Conservation (phyloP, 2,113 vertebrate genomes). For the Sinocyclocheilus anshuiensis region DNA sequence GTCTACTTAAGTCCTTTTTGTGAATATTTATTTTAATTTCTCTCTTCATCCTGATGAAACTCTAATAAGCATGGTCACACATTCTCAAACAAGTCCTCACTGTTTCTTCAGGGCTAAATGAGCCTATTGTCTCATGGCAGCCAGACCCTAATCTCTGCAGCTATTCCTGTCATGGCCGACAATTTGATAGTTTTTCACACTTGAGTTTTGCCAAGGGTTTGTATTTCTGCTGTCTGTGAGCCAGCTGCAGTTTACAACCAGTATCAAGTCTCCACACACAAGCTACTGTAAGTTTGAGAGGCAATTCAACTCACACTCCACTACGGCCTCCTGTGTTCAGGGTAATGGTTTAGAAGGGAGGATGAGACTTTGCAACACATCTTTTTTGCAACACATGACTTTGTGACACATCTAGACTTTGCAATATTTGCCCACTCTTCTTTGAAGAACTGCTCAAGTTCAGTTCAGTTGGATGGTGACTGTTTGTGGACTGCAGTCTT, state of each 20-base stretch:
- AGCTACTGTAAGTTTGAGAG: background rate
- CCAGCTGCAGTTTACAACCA: constrained; percentile 74
- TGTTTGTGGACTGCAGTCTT: too few species aligned
- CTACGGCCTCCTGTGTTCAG: background rate
- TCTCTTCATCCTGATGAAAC: constrained; percentile 25
- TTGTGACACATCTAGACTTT: too few species aligned
- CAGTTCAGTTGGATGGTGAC: too few species aligned
- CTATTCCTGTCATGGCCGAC: constrained; percentile 76
- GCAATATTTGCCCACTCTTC: too few species aligned
- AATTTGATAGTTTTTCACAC: constrained; percentile 80
- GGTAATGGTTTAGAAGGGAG: background rate
- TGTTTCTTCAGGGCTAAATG: constrained; percentile 64
- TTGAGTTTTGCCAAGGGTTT: constrained; percentile 71
- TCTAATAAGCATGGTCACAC: constrained; percentile 46
- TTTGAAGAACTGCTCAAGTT: too few species aligned
- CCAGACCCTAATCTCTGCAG: constrained; percentile 71
- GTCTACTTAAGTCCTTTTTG: background rate
- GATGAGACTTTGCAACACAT: background rate
- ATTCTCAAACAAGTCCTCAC: constrained; percentile 62
- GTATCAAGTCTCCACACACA: constrained; percentile 65
- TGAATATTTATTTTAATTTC: background rate
- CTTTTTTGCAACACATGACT: too few species aligned
- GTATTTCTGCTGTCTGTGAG: constrained; percentile 69
- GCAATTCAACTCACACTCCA: background rate
- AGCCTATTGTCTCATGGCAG: constrained; percentile 73